Evolutionary conservation across 2,797 vertebrate genomes (phyloP).

Genomic region (Remorina albescens): DNA sequence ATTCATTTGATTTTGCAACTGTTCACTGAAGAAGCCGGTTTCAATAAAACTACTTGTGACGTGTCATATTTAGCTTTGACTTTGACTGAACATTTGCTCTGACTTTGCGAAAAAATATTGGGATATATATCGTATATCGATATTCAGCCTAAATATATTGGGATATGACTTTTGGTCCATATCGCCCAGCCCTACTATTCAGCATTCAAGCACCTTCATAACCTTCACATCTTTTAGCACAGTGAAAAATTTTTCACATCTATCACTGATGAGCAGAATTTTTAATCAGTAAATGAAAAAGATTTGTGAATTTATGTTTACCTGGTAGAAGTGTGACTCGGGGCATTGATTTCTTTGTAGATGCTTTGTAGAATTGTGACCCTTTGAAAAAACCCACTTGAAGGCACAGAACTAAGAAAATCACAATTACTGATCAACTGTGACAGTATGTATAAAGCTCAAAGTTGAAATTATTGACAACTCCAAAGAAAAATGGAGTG

Average conservation of each 20-base stretch:
- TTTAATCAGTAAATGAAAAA: background rate
- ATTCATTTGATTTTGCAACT: too few relatives aligned
- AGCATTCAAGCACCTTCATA: conserved; percentile 25
- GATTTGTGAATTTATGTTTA: background rate
- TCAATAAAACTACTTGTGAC: too few relatives aligned
- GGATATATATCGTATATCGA: too few relatives aligned
- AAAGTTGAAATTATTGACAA: background rate
- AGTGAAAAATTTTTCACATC: background rate
- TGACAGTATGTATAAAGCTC: background rate
- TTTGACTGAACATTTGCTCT: too few relatives aligned
- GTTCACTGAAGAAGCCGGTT: too few relatives aligned
- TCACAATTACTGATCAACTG: background rate
- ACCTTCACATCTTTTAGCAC: background rate
- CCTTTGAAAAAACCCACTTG: background rate
- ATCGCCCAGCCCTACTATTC: too few relatives aligned
- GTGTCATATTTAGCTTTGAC: too few relatives aligned
- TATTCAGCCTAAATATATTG: too few relatives aligned
- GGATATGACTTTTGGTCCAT: too few relatives aligned
- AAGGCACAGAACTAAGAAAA: background rate
- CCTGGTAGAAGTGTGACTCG: background rate
- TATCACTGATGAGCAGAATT: background rate
- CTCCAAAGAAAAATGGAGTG: background rate
- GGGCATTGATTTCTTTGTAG: background rate
- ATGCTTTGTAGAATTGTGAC: background rate
- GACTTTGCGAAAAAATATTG: too few relatives aligned